Base-by-base conservation (phyloP, 2,888 invertebrate species). In the Scaptomyza caliginosa region DNA sequence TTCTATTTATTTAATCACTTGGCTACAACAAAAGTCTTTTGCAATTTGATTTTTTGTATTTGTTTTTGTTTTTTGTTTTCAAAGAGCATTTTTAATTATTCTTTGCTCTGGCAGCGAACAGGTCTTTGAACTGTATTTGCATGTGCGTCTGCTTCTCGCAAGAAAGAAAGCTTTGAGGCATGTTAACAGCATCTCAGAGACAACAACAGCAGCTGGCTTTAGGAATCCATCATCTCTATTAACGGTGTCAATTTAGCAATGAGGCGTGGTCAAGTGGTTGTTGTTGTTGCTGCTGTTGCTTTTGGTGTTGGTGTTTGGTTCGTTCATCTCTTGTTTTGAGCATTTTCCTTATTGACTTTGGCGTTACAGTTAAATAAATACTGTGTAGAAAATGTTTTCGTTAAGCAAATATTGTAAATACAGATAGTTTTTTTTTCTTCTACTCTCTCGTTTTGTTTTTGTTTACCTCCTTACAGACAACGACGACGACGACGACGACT, bases 81-180 rank as follows among this genome's bases (percentile, higher is more conserved):
- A 64, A 66, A 75, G 58, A 69, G 50, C 24, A 58, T 70, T 75
- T 70, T 75, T 74, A 75, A 74, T 80, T 68, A 73, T 66, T 63
- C 55, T 56, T 46, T 21, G 30, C 13, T 30, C 10, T 36, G 59
- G 19, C 50, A 68, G 46, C 59, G 57, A 50, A 66, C 80, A 76
- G 81, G 86, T 81, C 81, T 86, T 86, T 86, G 86, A 81, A 81
- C 81, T 84, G 86, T 74, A 83, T 86, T 74, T 66, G 84, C 84
- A 76, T 86, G 70, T 83, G 80, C 84, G 80, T n/a, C n/a, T n/a
- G n/a, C n/a, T n/a, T n/a, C n/a, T n/a, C n/a, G n/a, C n/a, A n/a
- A n/a, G n/a, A n/a, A n/a, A n/a, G n/a, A n/a, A n/a, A n/a, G n/a
- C 17, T 3, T 19, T 46, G 13, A 46, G 46, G 19, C 49, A 34